Conservation (phyloP, 1,140 invertebrate genomes). For the Lordiphosa stackelbergi region DNA sequence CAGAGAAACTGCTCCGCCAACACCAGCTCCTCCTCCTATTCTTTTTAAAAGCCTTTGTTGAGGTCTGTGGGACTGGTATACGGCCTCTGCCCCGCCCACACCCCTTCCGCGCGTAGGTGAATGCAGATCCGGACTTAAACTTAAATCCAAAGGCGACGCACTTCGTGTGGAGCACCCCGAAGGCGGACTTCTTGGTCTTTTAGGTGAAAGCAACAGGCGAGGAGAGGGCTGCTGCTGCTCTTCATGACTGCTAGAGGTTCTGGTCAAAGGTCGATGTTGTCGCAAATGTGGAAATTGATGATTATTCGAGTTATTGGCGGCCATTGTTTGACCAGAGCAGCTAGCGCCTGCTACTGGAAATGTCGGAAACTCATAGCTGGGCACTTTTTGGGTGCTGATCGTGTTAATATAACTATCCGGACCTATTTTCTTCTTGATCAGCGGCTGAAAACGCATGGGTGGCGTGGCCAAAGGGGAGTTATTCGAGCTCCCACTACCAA, state of each 20-base stretch:
- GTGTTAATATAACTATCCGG: slow-evolving; percentile 84
- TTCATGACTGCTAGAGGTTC: slow-evolving; percentile 59
- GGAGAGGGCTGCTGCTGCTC: slow-evolving; percentile 30
- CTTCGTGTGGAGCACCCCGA: slow-evolving; percentile 75
- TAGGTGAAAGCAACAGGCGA: slow-evolving; percentile 61
- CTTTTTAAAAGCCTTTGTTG: slow-evolving; percentile 32
- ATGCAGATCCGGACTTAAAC: slow-evolving; percentile 59
- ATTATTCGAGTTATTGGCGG: slow-evolving; percentile 7
- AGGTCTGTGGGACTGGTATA: neutral
- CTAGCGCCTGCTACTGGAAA: slow-evolving; percentile 56
- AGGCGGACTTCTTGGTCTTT: slow-evolving; percentile 67
- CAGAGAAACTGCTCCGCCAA: slow-evolving; percentile 57
- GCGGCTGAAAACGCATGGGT: slow-evolving; percentile 78
- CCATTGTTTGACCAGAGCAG: neutral
- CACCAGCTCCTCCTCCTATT: neutral
- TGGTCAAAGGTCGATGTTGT: slow-evolving; percentile 73
- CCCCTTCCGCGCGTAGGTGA: slow-evolving; percentile 54
- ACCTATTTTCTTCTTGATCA: slow-evolving; percentile 82
- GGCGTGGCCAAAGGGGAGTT: slow-evolving; percentile 58
- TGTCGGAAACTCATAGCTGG: slow-evolving; percentile 79
- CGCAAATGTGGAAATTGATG: slow-evolving; percentile 66
- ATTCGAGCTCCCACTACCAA: slow-evolving; percentile 38
- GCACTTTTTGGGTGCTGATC: slow-evolving; percentile 80
- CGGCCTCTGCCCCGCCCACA: slow-evolving; percentile 33
- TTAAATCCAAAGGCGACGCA: slow-evolving; percentile 68